Evolutionary conservation across 2,797 vertebrate species (phyloP).

Genomic region (Vipera latastei): DNA sequence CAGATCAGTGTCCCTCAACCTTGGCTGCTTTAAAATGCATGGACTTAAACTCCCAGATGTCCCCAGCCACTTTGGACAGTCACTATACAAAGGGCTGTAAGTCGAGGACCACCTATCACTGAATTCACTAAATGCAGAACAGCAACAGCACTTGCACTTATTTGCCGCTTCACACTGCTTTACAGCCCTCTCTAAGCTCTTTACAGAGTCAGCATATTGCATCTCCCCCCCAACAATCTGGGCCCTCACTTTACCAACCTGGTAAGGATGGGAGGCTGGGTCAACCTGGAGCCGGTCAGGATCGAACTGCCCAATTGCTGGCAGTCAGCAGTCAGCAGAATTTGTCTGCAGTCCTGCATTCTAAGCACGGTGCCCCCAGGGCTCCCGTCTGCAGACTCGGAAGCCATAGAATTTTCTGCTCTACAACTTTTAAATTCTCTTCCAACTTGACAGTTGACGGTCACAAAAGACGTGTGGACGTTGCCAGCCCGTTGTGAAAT

Average conservation of each 20-base stretch:
- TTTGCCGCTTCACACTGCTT: not conserved
- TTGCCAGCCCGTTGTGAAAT: not conserved
- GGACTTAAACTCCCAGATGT: not conserved
- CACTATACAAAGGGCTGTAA: not conserved
- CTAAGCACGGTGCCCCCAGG: not conserved
- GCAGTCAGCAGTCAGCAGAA: not conserved
- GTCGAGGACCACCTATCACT: not conserved
- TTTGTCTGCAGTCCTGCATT: not conserved
- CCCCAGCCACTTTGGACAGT: not conserved
- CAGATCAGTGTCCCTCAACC: not conserved
- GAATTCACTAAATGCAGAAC: not conserved
- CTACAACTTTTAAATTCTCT: not conserved
- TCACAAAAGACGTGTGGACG: not conserved
- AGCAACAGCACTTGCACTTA: not conserved
- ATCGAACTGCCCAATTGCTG: not conserved
- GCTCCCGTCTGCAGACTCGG: not conserved
- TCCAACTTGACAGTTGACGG: not conserved
- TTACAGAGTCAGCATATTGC: not conserved
- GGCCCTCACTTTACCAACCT: not conserved
- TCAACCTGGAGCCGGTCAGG: not conserved
- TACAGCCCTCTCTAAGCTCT: not conserved
- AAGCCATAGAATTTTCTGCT: not conserved
- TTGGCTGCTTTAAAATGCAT: not conserved
- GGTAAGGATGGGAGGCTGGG: not conserved
- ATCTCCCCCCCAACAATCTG: not conserved